Evolutionary conservation across 1,140 invertebrate species (phyloP).

Genomic region (Cryptotermes secundus): DNA sequence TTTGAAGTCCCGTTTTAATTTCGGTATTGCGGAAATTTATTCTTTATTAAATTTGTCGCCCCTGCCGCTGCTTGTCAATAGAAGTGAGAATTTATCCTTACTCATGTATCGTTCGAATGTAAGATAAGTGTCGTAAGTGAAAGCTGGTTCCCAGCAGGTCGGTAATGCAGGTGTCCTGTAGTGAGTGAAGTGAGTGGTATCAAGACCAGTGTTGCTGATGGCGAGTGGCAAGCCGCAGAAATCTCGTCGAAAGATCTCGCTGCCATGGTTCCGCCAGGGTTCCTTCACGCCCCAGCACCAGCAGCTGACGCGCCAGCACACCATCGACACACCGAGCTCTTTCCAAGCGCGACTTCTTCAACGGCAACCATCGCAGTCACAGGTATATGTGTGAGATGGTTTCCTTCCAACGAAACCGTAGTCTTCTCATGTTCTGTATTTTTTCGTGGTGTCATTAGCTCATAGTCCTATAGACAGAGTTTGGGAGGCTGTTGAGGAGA

Average conservation of each 20-base stretch:
- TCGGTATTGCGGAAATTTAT: too few species aligned
- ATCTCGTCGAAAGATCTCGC: slow-evolving; percentile 77
- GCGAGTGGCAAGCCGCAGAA: slow-evolving; percentile 60
- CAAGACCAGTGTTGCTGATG: slow-evolving; percentile 46
- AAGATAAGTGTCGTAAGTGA: background rate
- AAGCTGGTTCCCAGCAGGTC: background rate
- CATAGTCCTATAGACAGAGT: too few species aligned
- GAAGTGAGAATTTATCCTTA: background rate
- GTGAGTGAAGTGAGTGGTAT: background rate
- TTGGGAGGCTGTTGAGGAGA: too few species aligned
- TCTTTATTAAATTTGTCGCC: background rate
- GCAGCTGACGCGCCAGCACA: slow-evolving; percentile 76
- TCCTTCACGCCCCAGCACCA: slow-evolving; percentile 69
- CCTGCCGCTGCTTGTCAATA: background rate
- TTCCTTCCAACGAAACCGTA: too few species aligned
- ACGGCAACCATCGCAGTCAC: slow-evolving; percentile 10
- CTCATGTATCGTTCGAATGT: too few species aligned
- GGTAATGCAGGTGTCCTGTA: background rate
- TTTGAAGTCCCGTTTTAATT: too few species aligned
- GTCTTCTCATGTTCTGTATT: too few species aligned
- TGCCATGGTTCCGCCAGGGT: slow-evolving; percentile 83
- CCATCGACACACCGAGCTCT: slow-evolving; percentile 83
- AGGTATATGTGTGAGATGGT: background rate
- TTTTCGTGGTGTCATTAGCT: too few species aligned
- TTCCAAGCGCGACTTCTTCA: slow-evolving; percentile 67